These are phyloP conservation scores for Mirounga angustirostris DNA, from an alignment of 2,113 vertebrate genomes.

Conservation along the genomic window DNA sequence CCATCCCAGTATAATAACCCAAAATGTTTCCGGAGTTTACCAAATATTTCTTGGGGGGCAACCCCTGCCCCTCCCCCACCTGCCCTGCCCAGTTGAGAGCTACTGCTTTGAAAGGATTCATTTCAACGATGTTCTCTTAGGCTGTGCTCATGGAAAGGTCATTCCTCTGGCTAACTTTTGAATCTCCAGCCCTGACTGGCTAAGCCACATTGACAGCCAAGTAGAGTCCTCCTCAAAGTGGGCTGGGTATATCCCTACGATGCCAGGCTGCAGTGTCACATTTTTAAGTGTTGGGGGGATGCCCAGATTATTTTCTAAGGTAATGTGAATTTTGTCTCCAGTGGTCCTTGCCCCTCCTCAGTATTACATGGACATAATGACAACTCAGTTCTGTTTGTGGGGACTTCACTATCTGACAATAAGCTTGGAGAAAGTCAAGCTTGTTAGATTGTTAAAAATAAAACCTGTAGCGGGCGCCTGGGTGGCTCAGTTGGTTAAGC, in stretches of 20 bases:
- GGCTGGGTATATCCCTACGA: not conserved
- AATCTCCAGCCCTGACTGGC: not conserved
- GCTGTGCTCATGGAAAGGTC: not conserved
- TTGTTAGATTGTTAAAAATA: slow-evolving; percentile 48
- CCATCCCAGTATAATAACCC: not conserved
- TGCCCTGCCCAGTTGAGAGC: not conserved
- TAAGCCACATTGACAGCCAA: not conserved
- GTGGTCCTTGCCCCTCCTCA: not conserved
- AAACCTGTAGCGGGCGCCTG: not conserved
- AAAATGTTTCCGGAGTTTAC: not conserved
- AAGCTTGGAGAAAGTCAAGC: slow-evolving; percentile 24
- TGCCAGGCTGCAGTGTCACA: not conserved
- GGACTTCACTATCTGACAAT: not conserved
- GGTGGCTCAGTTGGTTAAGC: too few species aligned
- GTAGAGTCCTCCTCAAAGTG: not conserved
- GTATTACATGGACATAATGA: not conserved
- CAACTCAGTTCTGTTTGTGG: not conserved
- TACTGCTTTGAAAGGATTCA: slow-evolving; percentile 44
- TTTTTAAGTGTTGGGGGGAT: not conserved
- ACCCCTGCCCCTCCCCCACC: not conserved
- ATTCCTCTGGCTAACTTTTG: not conserved
- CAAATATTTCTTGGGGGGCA: not conserved
- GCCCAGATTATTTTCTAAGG: slow-evolving; percentile 28
- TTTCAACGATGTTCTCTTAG: not conserved
- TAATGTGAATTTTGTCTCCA: slow-evolving; percentile 29